Base-by-base conservation (phyloP, 2,113 vertebrate genomes). In the Chionomys nivalis region DNA sequence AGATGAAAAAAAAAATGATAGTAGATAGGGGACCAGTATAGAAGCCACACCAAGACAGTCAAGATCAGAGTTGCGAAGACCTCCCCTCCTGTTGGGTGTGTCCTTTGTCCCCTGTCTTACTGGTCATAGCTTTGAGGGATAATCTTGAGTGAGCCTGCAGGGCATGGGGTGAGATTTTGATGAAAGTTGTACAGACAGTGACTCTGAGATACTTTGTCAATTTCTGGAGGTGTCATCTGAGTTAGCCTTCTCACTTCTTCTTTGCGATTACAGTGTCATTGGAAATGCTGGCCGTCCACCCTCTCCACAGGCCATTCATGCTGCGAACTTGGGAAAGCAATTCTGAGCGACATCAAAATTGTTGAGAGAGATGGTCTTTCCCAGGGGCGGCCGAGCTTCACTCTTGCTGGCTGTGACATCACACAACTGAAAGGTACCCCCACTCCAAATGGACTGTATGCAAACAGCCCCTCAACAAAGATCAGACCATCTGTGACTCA, bases 21-120 rank as follows among this genome's bases (percentile, higher is more conserved):
- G 0, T 11, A 8, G 39, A 23, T 16, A 7, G 42, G 5, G 4
- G 9, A n/a, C 7, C 63, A 6, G 33, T 3, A n/a, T 9, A 88
- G 47, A n/a, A 39, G 11, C 9, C 72, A 26, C 31, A 11, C 3
- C 72, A 65, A 78, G 28, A 76, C 6, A 5, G 55, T 28, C 16
- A 36, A 58, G 10, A 3, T 16, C 6, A 47, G 21, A 8, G 26
- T 13, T 1, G n/a, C 3, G 12, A 26, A 66, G 79, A 52, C 5
- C 4, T 58, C 5, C 17, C 5, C 16, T 16, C 52, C 7, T 26
- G 0, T 5, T 39, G 82, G 63, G 7, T n/a, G 5, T 0, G 21
- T 26, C 4, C 55, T 49, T 19, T 68, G 77, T 49, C 7, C 21
- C 49, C 26, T 3, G 12, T 21, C 7, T 87, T 86, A 5, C 19